Percentiles rank a stretch among this genome's conserved stretches.
These are phyloP conservation scores for Manis crassicaudata DNA, from an alignment of 2,797 vertebrate species.

Conservation along the genomic window DNA sequence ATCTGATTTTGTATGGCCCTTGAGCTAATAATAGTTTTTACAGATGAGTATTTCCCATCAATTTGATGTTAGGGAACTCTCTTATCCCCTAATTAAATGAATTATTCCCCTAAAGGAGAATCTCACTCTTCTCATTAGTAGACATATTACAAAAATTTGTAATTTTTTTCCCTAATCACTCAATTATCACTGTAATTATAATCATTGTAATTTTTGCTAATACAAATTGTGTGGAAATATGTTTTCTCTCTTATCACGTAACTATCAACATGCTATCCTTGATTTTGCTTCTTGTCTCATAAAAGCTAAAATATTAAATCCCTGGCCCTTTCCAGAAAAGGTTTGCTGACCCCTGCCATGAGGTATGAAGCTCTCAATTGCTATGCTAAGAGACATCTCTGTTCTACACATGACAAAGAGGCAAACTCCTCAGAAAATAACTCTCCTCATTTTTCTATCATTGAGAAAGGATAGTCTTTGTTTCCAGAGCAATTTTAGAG, in stretches of 20 bases:
- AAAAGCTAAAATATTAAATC: background rate
- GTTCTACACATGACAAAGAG: background rate
- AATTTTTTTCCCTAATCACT: background rate
- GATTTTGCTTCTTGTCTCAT: background rate
- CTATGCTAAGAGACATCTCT: background rate
- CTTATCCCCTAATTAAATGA: background rate
- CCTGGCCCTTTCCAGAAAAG: background rate
- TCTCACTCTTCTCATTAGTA: background rate
- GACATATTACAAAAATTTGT: background rate
- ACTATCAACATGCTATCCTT: background rate
- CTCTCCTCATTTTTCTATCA: background rate
- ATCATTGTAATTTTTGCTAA: background rate
- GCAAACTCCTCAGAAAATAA: background rate
- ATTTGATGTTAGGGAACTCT: background rate
- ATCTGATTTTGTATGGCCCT: background rate
- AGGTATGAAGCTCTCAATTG: background rate
- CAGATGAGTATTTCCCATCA: background rate
- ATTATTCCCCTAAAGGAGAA: background rate
- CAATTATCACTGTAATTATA: background rate
- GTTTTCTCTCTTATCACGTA: background rate
- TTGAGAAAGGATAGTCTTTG: background rate
- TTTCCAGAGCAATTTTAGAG: constrained; percentile 26
- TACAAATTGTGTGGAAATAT: background rate
- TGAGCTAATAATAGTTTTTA: background rate
- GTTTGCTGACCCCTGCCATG: background rate